A percentile compares a stretch with the other conserved stretches of the same genome.
phyloP scores from a whole-genome alignment of 2,888 invertebrate genomes.

The Agriotes lineatus region DNA sequence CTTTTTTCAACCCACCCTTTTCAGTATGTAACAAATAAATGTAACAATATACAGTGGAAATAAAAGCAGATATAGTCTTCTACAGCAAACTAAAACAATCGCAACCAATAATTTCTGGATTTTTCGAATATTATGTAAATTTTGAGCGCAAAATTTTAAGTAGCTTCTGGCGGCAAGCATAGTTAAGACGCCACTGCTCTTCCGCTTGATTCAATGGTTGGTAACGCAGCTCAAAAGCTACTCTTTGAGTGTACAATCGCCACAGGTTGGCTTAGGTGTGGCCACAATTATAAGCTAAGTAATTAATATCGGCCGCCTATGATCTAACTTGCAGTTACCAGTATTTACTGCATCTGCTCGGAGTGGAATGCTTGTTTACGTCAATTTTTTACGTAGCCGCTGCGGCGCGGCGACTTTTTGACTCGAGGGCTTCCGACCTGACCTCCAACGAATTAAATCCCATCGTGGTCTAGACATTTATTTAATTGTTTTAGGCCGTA shows the following conservation, averaged over 20 bases:
- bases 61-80: no score
- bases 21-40: no score
- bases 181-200: no score
- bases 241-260: constrained; percentile 34
- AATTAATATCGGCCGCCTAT: constrained; percentile 54
- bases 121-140: no score
- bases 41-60: no score
- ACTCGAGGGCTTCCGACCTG: background rate
- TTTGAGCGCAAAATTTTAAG: no score
- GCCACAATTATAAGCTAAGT: constrained; percentile 54
- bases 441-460: background rate
- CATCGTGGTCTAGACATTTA: no score
- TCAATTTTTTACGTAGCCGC: constrained; percentile 16
- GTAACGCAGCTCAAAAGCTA: background rate
- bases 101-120: no score
- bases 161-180: no score
- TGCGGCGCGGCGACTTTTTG: background rate
- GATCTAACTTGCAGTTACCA: constrained; percentile 45
- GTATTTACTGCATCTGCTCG: constrained; percentile 34
- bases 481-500: background rate
- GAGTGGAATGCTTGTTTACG: constrained; percentile 21
- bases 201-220: no score
- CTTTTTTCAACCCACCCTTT: no score
- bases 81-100: no score
- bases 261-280: constrained; percentile 51